phyloP scores from a whole-genome alignment of 53 echinoderm and acorn worm species.

The Luidia sarsii region DNA sequence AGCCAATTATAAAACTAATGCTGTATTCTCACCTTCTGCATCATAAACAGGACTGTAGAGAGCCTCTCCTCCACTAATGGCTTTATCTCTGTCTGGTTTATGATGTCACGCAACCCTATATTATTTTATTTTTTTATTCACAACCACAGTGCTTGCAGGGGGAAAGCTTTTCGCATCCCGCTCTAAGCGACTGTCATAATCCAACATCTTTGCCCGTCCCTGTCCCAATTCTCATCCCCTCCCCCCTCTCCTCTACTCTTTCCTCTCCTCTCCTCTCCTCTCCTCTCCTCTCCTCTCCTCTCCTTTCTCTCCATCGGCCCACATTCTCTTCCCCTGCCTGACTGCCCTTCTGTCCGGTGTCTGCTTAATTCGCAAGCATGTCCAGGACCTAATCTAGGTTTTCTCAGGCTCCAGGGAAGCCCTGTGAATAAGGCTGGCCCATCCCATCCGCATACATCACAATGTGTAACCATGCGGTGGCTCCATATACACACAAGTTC shows the following conservation, averaged over 20 bases:
- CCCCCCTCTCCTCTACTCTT: not conserved
- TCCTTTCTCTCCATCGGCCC: no score
- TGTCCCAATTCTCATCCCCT: not conserved
- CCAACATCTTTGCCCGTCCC: slow-evolving; percentile 28
- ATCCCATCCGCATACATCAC: slow-evolving; percentile 34
- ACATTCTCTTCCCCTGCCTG: no score
- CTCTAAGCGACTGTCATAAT: slow-evolving; percentile 30
- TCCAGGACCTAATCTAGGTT: not conserved
- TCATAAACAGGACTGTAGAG: no score
- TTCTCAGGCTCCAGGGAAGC: slow-evolving; percentile 19
- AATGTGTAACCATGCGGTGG: slow-evolving; percentile 3
- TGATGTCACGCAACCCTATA: no score
- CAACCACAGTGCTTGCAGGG: no score
- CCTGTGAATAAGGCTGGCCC: not conserved
- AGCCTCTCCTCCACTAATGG: no score
- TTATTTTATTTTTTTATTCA: no score
- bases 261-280: no score
- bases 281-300: not conserved
- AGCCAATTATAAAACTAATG: no score
- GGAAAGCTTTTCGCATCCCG: not conserved
- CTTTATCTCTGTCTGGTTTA: no score
- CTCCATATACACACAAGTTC: not conserved
- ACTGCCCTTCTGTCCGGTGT: no score
- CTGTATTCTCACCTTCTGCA: no score
- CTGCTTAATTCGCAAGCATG: not conserved